Evolutionary conservation across 2,797 vertebrate genomes (phyloP).

Genomic region (Tragopan temminckii): DNA sequence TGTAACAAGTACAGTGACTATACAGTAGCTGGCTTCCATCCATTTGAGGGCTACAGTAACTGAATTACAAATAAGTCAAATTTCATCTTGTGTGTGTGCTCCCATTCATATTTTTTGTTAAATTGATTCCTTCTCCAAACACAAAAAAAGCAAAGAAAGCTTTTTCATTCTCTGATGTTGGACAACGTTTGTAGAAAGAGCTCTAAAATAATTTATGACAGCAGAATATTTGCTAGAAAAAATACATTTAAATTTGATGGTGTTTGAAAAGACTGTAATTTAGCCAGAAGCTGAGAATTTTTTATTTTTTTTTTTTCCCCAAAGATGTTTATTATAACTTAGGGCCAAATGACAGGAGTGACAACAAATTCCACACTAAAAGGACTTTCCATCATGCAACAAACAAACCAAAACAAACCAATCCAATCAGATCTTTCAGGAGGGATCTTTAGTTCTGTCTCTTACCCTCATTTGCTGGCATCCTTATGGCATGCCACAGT

Average conservation of each 20-base stretch:
- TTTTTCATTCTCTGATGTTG: background rate
- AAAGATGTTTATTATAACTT: background rate
- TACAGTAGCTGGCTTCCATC: background rate
- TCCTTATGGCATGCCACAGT: background rate
- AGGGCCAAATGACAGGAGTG: background rate
- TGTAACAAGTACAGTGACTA: background rate
- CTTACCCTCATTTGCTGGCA: background rate
- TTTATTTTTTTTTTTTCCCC: background rate
- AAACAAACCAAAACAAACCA: background rate
- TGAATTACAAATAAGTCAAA: background rate
- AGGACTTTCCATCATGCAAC: background rate
- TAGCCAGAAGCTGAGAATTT: background rate
- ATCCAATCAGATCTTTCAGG: background rate
- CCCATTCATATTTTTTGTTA: background rate
- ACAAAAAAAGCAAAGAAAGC: background rate
- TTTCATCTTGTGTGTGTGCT: background rate
- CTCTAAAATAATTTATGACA: background rate
- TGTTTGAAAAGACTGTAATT: background rate
- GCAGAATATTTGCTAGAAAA: slow-evolving; percentile 1
- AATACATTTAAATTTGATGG: background rate
- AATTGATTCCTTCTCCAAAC: background rate
- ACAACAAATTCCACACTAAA: background rate
- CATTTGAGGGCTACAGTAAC: background rate
- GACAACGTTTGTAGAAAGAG: background rate
- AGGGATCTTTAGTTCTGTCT: background rate